Conservation (phyloP, 2,888 invertebrate species). For the Netelia inedita region DNA sequence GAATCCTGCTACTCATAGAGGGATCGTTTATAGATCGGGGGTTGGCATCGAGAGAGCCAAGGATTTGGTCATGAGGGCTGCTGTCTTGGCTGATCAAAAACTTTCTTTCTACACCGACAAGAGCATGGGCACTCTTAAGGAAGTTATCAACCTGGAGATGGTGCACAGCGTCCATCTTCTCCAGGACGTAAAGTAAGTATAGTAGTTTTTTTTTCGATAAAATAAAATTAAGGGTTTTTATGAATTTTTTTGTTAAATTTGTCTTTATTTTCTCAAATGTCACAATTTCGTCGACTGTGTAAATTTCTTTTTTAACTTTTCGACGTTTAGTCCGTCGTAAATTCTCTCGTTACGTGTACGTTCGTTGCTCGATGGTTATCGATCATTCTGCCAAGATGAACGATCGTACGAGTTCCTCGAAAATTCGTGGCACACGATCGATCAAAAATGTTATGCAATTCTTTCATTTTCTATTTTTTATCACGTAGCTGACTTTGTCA, state of each 20-base stretch:
- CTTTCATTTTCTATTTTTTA: conserved; percentile 8
- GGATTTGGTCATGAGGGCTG: conserved; percentile 88
- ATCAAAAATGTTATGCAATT: conserved; percentile 47
- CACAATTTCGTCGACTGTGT: neutral
- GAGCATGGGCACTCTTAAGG: conserved; percentile 89
- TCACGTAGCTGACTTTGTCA: conserved; percentile 1
- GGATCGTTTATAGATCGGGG: conserved; percentile 86
- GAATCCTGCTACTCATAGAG: conserved; percentile 87
- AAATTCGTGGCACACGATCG: conserved; percentile 37
- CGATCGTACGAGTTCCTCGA: conserved; percentile 2
- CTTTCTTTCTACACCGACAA: conserved; percentile 91
- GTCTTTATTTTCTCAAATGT: neutral
- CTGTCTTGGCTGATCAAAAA: conserved; percentile 89
- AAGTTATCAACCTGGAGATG: conserved; percentile 89
- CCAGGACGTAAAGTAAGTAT: conserved; percentile 86
- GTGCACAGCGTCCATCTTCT: conserved; percentile 89
- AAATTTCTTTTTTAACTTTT: neutral
- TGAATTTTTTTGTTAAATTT: neutral
- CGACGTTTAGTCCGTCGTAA: neutral
- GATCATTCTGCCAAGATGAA: conserved; percentile 21
- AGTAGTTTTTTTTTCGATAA: conserved; percentile 27
- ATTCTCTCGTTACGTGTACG: neutral
- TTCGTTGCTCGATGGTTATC: conserved; percentile 34
- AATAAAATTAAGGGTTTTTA: neutral
- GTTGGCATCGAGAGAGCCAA: conserved; percentile 87